A percentile compares a stretch with the other conserved stretches of the same genome.
Conservation (phyloP, 2,888 invertebrate species). For the Amphimallon solstitiale region DNA sequence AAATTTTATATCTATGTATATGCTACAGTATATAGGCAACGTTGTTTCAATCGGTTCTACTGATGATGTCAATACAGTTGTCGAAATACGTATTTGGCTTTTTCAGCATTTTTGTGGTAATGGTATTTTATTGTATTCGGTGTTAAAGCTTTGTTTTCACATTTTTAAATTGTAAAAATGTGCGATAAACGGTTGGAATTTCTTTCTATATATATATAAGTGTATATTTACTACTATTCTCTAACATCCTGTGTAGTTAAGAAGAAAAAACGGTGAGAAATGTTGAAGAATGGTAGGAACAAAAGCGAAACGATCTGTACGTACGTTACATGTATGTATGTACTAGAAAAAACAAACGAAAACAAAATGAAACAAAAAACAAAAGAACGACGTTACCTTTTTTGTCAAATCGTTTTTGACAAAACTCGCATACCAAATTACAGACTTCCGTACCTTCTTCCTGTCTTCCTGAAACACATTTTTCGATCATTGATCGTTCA, state of each 20-base stretch:
- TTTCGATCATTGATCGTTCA: background rate
- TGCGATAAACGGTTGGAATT: no score
- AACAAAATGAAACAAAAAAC: slow-evolving; percentile 54
- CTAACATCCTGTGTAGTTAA: slow-evolving; percentile 1
- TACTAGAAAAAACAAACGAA: background rate
- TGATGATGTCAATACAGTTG: no score
- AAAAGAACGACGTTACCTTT: slow-evolving; percentile 68
- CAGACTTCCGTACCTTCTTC: slow-evolving; percentile 66
- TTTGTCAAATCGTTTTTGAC: slow-evolving; percentile 81
- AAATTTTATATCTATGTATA: no score
- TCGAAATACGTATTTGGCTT: no score
- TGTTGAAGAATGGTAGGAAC: slow-evolving; percentile 11
- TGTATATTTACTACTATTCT: background rate
- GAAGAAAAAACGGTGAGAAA: slow-evolving; percentile 3
- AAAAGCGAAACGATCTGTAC: background rate
- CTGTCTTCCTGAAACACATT: slow-evolving; percentile 45
- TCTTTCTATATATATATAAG: no score
- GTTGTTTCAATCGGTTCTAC: no score
- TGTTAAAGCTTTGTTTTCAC: no score
- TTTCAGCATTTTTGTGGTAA: no score
- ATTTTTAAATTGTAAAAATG: no score
- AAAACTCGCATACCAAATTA: slow-evolving; percentile 73
- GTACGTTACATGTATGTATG: background rate
- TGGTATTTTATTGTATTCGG: no score
- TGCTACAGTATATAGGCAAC: no score